Evolutionary conservation across 2,797 vertebrate genomes (phyloP), one percentile per base, ranked within the genome.

Genomic region (Scomberomorus guttatus): DNA sequence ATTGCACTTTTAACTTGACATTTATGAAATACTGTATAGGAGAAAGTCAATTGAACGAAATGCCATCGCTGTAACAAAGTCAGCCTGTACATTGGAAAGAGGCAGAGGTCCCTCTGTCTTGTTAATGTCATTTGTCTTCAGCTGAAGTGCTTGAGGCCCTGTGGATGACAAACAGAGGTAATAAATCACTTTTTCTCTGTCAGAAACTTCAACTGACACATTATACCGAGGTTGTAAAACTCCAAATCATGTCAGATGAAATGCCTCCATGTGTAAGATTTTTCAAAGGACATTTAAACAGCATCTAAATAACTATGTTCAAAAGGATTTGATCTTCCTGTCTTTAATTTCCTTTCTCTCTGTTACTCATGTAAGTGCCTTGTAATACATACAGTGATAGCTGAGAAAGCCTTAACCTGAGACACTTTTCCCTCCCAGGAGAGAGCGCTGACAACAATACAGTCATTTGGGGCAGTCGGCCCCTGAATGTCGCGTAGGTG

Each of bases 381-480:
- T 60, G 44, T 17, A 48, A 51, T 56, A 62, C 58, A 58, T 58
- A 56, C 54, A 83, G 69, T 24, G 34, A 60, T 46, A 34, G 66
- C 72, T 69, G 62, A 80, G 54, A 80, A 57, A 81, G 70, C 76
- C n/a, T 79, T 66, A 71, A 72, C 81, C 70, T 50, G 67, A 84
- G 78, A 81, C 75, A 62, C 54, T 75, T 84, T 55, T 54, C 72
- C 60, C 62, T 89, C 89, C 79, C 89, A 48, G 77, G 85, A 81
- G 88, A 83, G 72, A 54, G 32, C 6, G 32, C 76, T 63, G 83
- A 86, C 48, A 29, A 77, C 82, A 76, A 74, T 69, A 15, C 64
- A 76, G 71, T 77, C 84, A 76, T 89, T 85, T 69, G 66, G 69
- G 82, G 58, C 63, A 64, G 78, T 42, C 54, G 11, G 63, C 76